These are phyloP conservation scores for Botia almorhae DNA, from an alignment of 2,797 vertebrate species.

Conservation along the genomic window DNA sequence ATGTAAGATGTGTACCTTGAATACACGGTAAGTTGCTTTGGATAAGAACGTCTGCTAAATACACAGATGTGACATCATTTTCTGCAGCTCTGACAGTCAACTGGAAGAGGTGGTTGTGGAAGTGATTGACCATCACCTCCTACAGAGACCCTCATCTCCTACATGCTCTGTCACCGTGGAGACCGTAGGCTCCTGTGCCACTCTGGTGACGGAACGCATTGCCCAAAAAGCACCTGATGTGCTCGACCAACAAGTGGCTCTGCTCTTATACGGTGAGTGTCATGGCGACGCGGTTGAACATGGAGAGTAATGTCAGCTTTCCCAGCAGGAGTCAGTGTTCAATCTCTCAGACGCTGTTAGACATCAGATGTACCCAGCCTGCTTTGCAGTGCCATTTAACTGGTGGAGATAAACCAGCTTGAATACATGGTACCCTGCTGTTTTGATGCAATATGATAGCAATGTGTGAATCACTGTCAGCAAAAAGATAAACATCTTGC, in stretches of 20 bases:
- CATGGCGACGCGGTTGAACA: conserved; percentile 7
- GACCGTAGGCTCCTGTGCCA: conserved; percentile 88
- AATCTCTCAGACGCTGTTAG: conserved; percentile 1
- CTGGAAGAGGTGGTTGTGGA: conserved; percentile 86
- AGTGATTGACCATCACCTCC: conserved; percentile 86
- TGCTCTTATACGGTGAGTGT: conserved; percentile 85
- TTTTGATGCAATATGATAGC: not conserved
- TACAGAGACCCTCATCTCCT: conserved; percentile 74
- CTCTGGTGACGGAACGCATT: conserved; percentile 87
- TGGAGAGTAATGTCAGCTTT: not conserved
- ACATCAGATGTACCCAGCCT: conserved; percentile 22
- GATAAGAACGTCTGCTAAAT: too few species aligned
- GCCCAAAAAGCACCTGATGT: conserved; percentile 81
- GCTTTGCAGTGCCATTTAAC: conserved; percentile 4
- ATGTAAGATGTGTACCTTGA: too few species aligned
- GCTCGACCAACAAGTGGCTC: conserved; percentile 81
- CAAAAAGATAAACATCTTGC: conserved; percentile 19
- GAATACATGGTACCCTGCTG: not conserved
- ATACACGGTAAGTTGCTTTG: too few species aligned
- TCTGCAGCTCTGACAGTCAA: conserved; percentile 77
- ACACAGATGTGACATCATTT: not conserved
- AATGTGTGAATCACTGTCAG: conserved; percentile 13
- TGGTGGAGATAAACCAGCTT: not conserved
- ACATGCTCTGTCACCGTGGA: conserved; percentile 80
- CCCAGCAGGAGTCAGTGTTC: conserved; percentile 18